Conservation (phyloP, 2,113 vertebrate genomes). For the Callipepla squamata region DNA sequence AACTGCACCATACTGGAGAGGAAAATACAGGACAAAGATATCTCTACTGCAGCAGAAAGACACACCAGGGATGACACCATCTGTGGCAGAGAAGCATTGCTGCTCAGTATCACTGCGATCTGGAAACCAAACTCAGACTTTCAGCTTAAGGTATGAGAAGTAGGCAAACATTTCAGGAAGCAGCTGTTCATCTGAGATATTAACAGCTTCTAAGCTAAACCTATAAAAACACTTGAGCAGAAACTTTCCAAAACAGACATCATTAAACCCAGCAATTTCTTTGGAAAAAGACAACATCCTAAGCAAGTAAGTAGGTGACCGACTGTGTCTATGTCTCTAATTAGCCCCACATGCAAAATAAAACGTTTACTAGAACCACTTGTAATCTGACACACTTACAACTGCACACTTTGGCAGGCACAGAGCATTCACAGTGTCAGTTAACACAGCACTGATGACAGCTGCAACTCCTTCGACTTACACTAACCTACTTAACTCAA, state of each 20-base stretch:
- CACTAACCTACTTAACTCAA: background rate
- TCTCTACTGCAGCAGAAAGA: accelerated
- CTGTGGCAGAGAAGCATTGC: accelerated
- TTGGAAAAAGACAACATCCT: background rate
- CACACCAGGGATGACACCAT: accelerated
- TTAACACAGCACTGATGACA: background rate
- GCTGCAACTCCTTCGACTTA: background rate
- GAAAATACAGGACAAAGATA: accelerated
- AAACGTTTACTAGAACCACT: background rate
- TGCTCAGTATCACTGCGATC: background rate
- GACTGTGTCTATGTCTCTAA: accelerated
- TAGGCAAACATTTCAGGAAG: background rate
- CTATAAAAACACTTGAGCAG: accelerated
- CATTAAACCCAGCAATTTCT: background rate
- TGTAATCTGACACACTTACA: background rate
- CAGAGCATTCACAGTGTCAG: background rate
- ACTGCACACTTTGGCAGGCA: background rate
- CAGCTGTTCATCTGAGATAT: background rate
- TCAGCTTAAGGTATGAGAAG: background rate
- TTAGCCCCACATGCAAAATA: background rate
- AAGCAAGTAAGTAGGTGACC: accelerated
- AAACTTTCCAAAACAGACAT: background rate
- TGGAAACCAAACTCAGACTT: background rate
- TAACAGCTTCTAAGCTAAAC: background rate
- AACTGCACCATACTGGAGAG: background rate